Percentiles rank a stretch among this genome's conserved stretches.
Conservation (phyloP, 2,113 vertebrate genomes). For the Jaculus jaculus region DNA sequence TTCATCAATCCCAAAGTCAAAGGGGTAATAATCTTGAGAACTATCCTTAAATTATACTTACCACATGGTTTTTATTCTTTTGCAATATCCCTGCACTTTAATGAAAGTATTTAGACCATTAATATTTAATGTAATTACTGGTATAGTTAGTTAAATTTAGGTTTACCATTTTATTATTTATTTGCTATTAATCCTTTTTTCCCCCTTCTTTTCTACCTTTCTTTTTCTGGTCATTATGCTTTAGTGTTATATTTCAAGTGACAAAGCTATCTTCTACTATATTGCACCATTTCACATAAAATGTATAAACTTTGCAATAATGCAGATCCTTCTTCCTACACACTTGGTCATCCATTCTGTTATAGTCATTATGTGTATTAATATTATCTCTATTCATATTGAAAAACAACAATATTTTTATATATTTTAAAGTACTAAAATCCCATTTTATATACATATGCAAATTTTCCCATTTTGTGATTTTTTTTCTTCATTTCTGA, state of each 20-base stretch:
- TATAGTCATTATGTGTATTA: neutral
- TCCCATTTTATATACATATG: neutral
- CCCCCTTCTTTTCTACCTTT: neutral
- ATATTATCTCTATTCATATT: neutral
- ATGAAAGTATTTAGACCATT: neutral
- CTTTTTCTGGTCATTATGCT: neutral
- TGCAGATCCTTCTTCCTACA: neutral
- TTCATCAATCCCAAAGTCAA: neutral
- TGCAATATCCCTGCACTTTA: neutral
- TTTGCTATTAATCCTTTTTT: neutral
- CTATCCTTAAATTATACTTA: neutral
- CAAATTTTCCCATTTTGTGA: neutral
- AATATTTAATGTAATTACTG: slow-evolving; percentile 14
- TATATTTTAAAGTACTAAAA: neutral
- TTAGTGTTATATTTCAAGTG: neutral
- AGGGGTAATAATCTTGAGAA: neutral
- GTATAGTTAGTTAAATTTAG: neutral
- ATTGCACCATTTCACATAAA: too few species aligned
- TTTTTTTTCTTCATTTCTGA: neutral
- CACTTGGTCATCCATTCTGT: neutral
- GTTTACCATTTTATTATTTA: neutral
- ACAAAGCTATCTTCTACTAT: neutral
- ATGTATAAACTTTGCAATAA: neutral
- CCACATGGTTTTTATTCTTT: neutral
- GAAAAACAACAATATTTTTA: neutral